Base-by-base conservation (phyloP, 2,113 vertebrate species). In the Oncorhynchus mykiss region DNA sequence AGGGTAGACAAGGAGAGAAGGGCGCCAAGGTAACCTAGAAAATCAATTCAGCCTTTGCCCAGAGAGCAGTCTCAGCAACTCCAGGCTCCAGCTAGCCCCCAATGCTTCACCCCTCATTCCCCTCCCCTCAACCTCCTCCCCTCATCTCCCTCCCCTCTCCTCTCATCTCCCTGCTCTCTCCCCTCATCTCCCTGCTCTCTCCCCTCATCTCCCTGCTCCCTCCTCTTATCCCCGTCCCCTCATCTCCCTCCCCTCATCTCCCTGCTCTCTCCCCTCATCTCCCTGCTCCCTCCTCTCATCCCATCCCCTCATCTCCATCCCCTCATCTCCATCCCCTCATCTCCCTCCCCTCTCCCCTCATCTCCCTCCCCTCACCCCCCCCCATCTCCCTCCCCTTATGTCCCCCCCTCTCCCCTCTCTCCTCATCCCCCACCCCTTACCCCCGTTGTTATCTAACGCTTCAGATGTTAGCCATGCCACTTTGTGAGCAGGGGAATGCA, bases 1-100 rank as follows among this genome's bases (percentile, higher is more conserved):
- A 96, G 83, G 97, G 97, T 80, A 95, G 94, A 82, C 96, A 97
- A 90, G 97, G 97, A 70, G 97, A 98, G 88, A 99, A 99, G 78
- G 97, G 97, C 59, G 94, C 97, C 79, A 99, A 98, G 96, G 97
- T 99, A 78, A 89, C 75, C 54, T 20, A 75, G 5, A 25, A 67
- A 70, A 67, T 70, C 68, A 45, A 48, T 70, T 49, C n/a, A 70
- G 34, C 70, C 1, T 29, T 20, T 29, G 2, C 66, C 29, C 66
- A 39, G 27, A 34, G 66, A 67, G 29, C 66, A 34, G 31, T 31
- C 16, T 67, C 66, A 67, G 66, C 66, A 34, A 18, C 27, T 29
- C 64, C 60, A 31, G 25, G 9, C 67, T 11, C 16, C 67, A 68
- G 67, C 29, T 5, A 8, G 27, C 29, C 29, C 20, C 29, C 67